Evolutionary conservation across 2,113 vertebrate genomes (phyloP), one percentile per base, ranked within the genome.

Genomic region (Pygoscelis antarcticus): DNA sequence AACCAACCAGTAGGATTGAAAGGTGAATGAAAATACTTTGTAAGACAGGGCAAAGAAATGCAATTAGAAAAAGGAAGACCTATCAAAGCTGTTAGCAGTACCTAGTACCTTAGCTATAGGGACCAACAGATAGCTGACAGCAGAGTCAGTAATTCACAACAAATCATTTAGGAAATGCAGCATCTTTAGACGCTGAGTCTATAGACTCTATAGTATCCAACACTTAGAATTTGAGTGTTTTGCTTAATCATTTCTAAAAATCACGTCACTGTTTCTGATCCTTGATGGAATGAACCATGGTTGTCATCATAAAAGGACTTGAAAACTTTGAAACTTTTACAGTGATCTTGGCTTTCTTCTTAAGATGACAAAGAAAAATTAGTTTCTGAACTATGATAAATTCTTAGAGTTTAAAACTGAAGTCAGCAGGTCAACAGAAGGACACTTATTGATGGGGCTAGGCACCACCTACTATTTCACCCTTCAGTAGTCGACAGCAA

Each of bases 21-120:
- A 85, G 57, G 74, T 94, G 68, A 83, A 95, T 36, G 62, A 93
- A 89, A 93, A 95, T 61, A 78, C 72, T 84, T 90, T 54, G 36
- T 51, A 80, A 83, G 82, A 61, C 76, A 82, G 38, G 72, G 55
- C 62, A 92, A 89, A 93, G 42, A 90, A 69, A 90, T 32, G 32
- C 64, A 71, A 62, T 91, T 76, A 90, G 46, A 66, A 82, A 89
- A 82, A 76, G 55, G 36, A 86, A 72, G 72, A 80, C 46, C 30
- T 23, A 85, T 68, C 34, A 74, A 91, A 90, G 65, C n/a, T 58
- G 79, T 51, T 40, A 61, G 16, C 21, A 40, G 38, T 38, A 38
- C 38, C 38, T 30, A 87, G 84, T 61, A 20, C 58, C 83, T 70
- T 44, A 79, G 47, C 72, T 78, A 58, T 18, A 84, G 19, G 34